Percentiles rank a stretch among this genome's conserved stretches.
These are phyloP conservation scores for Steromphala cineraria DNA, from an alignment of 2,888 invertebrate genomes.

Conservation along the genomic window DNA sequence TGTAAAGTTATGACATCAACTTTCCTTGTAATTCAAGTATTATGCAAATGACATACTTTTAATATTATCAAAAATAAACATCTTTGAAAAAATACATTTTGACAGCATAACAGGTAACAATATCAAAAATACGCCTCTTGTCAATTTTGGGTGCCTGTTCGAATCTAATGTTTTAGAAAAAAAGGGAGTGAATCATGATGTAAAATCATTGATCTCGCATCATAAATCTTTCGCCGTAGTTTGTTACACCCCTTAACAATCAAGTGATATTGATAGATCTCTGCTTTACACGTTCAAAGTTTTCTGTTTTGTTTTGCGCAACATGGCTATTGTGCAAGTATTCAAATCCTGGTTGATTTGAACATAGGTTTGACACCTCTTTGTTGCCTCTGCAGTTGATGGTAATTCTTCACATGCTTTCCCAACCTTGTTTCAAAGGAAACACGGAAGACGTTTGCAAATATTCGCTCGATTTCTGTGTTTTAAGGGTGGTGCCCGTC, in stretches of 20 bases:
- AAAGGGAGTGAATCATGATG: no score
- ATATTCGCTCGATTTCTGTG: not conserved
- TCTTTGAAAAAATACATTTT: no score
- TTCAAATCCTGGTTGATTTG: not conserved
- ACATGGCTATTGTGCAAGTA: not conserved
- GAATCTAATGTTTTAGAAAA: no score
- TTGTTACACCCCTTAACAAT: not conserved
- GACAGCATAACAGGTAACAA: no score
- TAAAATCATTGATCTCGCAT: no score
- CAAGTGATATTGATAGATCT: not conserved
- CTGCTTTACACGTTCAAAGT: not conserved
- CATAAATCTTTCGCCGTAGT: no score
- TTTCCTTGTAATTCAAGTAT: no score
- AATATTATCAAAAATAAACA: no score
- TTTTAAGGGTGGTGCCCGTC: not conserved
- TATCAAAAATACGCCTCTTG: no score
- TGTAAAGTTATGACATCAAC: no score
- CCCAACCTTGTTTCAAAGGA: constrained; percentile 2
- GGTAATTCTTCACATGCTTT: not conserved
- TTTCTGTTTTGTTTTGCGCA: not conserved
- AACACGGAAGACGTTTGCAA: not conserved
- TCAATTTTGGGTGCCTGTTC: no score
- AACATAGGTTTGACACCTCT: not conserved
- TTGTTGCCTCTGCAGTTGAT: not conserved
- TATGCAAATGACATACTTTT: no score